Base-by-base conservation (phyloP, 2,888 invertebrate genomes). In the Sarcophaga carnaria region DNA sequence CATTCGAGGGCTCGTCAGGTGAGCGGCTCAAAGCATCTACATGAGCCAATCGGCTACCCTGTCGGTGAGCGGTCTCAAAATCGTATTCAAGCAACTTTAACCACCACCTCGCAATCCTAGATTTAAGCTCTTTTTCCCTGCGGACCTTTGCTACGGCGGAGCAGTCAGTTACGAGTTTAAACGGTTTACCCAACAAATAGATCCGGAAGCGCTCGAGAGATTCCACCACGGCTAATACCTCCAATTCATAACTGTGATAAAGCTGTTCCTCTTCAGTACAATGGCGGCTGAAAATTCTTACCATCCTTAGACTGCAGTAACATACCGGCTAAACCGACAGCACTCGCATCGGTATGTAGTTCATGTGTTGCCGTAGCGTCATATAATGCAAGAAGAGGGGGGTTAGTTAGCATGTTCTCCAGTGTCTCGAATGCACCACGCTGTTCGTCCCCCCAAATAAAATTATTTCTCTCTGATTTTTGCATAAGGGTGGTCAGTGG, bases 201-300 rank as follows among this genome's bases (percentile, higher is more conserved):
- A 91, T 87, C 17, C 91, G 80, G 81, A 92, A 92, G 64, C 91
- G 90, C 62, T 92, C 90, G 17, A 92, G 69, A 1, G 91, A 89
- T 88, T 90, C 86, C 22, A 92, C 90, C 12, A 92, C 88, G 0
- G 91, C 91, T n/a, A 92, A 80, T 12, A 91, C 90, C 88, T 92
- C 92, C 5, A 93, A 78, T 71, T 92, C 91, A 78, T 91, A 92
- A 77, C 91, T 90, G 22, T 88, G 83, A 70, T 90, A 92, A 5
- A 67, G 74, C 47, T 75, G 83, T 66, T 88, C 85, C 20, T 59
- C 69, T 6, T 80, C 77, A 12, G 63, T 85, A 45, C 83, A 86
- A 47, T 86, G 86, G n/a, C 83, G 74, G 64, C 54, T 81, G 76
- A 64, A 80, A 86, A 27, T 49, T 67, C 10, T 82, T 83, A 3